Conservation (phyloP, 2,888 invertebrate genomes). For the Abscondita cerata region DNA sequence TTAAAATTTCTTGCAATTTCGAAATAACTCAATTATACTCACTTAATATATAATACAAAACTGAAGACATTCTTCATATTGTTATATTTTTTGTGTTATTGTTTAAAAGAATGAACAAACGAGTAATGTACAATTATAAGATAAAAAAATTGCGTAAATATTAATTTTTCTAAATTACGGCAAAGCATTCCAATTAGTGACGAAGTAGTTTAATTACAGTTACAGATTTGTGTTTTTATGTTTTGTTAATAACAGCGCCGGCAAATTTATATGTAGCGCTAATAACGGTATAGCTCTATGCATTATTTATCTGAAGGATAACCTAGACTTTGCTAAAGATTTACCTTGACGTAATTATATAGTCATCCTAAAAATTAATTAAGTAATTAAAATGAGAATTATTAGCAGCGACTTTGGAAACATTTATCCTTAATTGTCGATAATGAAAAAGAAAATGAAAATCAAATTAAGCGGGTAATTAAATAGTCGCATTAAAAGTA, state of each 20-base stretch:
- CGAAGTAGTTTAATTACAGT: not conserved
- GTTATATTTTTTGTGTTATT: slow-evolving; percentile 2
- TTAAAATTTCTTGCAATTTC: too few relatives aligned
- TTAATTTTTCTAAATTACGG: slow-evolving; percentile 1
- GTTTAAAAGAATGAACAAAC: not conserved
- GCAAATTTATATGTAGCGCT: not conserved
- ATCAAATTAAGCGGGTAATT: slow-evolving; percentile 2
- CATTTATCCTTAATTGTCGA: not conserved
- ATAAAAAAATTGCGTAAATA: not conserved
- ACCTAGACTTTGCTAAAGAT: not conserved
- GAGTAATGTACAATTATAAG: not conserved
- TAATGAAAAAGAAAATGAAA: not conserved
- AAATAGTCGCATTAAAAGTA: slow-evolving; percentile 19
- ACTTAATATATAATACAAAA: too few relatives aligned
- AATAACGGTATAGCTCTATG: not conserved
- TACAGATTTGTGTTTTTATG: not conserved
- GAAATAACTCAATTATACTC: too few relatives aligned
- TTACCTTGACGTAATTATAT: not conserved
- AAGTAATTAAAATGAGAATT: not conserved
- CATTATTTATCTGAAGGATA: not conserved
- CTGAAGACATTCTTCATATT: not conserved
- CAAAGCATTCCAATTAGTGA: too few relatives aligned
- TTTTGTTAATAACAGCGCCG: not conserved
- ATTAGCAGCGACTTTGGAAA: not conserved
- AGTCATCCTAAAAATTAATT: not conserved